Evolutionary conservation across 53 echinoderm and acorn worm genomes (phyloP), one percentile per base, ranked within the genome.

Genomic region (Echinarachnius parma): DNA sequence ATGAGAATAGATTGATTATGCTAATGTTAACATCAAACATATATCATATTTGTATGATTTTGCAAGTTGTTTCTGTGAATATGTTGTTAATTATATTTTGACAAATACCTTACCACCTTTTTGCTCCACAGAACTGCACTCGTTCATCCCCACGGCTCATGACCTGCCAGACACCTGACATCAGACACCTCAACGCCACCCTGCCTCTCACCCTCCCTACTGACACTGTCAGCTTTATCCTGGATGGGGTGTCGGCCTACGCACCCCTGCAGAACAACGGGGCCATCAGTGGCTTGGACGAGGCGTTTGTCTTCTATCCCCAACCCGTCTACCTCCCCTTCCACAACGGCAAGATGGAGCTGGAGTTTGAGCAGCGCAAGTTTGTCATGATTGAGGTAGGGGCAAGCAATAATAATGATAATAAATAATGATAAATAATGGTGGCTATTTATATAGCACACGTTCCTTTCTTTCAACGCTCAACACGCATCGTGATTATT

Each of bases 231-330:
- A 85, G 92, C 53, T 76, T 91, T 46, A 13, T 67, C 46, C 54
- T 91, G 70, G 91, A 87, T 25, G 87, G 87, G 10, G 80, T 91
- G 29, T 57, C 59, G 35, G 77, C 59, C 52, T 91, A 77, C 50
- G 59, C 65, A 44, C 33, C 80, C 31, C 59, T 91, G 66, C 33
- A 75, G 46, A 61, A 64, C 30, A 49, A 78, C 20, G 28, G 66
- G 2, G 62, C 47, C 15, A 64, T 87, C 74, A 54, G 74, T 16
- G 64, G 75, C 21, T 23, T 63, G 10, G 31, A 18, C 19, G 76
- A 86, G 34, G 47, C 45, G 22, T 91, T 91, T 54, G 60, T 62
- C 29, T 79, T 91, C 58, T 15, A 66, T 32, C 44, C 64, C 0
- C 78, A 86, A 24, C 92, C 86, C n/a, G 44, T 77, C 9, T 91